phyloP scores from a whole-genome alignment of 1,140 invertebrate genomes.

The Dendrolimus punctatus region DNA sequence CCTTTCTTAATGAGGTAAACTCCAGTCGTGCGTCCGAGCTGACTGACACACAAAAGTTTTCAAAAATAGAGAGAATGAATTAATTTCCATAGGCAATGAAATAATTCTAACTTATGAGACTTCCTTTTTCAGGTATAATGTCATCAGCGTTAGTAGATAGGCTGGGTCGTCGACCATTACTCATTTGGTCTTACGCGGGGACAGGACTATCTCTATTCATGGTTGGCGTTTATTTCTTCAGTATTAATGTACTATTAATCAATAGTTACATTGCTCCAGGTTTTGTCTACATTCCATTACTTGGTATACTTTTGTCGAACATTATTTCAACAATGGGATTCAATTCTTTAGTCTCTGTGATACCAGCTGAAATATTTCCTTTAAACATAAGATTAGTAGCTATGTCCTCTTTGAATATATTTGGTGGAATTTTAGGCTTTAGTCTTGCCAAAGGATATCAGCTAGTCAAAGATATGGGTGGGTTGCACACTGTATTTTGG shows the following conservation, averaged over 20 bases:
- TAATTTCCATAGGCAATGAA: too few relatives aligned
- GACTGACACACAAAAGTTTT: too few relatives aligned
- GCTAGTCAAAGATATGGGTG: constrained; percentile 48
- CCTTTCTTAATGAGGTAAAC: too few relatives aligned
- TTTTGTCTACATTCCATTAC: constrained; percentile 17
- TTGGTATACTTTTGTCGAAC: constrained; percentile 65
- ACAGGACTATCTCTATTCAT: constrained; percentile 62
- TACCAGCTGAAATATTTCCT: constrained; percentile 72
- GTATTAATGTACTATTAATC: neutral
- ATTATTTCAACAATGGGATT: constrained; percentile 67
- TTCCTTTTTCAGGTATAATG: constrained; percentile 68
- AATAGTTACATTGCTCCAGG: neutral
- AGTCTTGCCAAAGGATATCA: constrained; percentile 65
- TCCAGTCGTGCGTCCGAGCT: too few relatives aligned
- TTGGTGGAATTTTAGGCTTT: constrained; percentile 51
- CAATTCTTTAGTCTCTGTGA: constrained; percentile 68
- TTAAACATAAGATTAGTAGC: constrained; percentile 70
- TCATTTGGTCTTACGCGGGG: constrained; percentile 74
- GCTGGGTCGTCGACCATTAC: constrained; percentile 78
- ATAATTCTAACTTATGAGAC: neutral
- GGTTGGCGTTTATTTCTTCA: constrained; percentile 21
- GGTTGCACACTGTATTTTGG: constrained; percentile 60
- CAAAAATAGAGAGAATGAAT: too few relatives aligned
- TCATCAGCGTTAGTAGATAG: constrained; percentile 81
- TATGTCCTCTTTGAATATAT: constrained; percentile 40